A percentile compares a stretch with the other conserved stretches of the same genome.
Conservation (phyloP, 2,113 vertebrate genomes). For the Marmota flaviventris region DNA sequence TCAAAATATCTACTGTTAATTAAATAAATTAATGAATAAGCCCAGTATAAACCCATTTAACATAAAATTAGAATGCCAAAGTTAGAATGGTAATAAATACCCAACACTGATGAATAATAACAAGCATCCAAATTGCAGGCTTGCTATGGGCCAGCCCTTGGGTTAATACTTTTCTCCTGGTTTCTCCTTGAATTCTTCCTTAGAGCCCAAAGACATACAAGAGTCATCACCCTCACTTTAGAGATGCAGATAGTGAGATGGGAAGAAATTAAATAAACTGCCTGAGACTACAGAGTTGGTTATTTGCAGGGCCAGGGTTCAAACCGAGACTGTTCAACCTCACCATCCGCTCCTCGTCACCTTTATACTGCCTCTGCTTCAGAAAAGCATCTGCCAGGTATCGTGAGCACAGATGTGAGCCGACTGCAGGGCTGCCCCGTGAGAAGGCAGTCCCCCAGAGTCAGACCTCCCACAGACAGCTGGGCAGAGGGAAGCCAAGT, state of each 20-base stretch:
- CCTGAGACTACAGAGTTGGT: neutral
- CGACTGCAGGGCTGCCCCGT: neutral
- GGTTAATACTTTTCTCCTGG: neutral
- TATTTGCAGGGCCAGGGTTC: neutral
- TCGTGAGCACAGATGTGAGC: neutral
- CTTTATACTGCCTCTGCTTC: neutral
- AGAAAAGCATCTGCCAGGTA: neutral
- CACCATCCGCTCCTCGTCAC: neutral
- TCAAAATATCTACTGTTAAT: neutral
- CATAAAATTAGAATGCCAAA: neutral
- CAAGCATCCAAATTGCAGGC: neutral
- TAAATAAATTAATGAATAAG: neutral
- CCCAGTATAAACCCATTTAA: neutral
- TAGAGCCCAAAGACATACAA: neutral
- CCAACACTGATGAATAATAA: neutral
- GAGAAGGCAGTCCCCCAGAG: neutral
- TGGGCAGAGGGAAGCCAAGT: neutral
- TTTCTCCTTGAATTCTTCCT: constrained; percentile 2
- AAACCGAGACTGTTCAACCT: neutral
- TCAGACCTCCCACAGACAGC: neutral
- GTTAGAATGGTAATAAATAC: neutral
- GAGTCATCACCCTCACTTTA: neutral
- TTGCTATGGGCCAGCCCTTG: neutral
- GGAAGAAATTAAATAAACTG: neutral
- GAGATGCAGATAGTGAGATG: neutral